Evolutionary conservation across 2,113 vertebrate genomes (phyloP).

Genomic region (Grallaria varia): DNA sequence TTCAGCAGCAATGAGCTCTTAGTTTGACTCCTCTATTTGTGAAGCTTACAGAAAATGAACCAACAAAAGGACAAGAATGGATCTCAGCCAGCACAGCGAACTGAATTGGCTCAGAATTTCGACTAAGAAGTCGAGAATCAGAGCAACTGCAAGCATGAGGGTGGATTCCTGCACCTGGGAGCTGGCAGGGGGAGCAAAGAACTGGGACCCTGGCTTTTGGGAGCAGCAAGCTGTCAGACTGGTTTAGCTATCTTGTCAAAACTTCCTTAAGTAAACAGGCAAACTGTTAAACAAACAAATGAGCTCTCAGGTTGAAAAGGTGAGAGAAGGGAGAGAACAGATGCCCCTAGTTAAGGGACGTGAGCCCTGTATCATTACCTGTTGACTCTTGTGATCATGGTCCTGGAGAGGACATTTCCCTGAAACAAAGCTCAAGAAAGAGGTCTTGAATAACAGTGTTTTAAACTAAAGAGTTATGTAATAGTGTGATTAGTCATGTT

Average conservation of each 20-base stretch:
- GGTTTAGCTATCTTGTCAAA: not conserved
- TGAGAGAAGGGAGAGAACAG: not conserved
- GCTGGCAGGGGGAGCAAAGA: not conserved
- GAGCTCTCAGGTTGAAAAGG: not conserved
- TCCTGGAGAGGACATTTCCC: not conserved
- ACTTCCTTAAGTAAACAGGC: conserved; percentile 1
- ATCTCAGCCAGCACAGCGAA: not conserved
- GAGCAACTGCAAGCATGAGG: not conserved
- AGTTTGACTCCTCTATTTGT: not conserved
- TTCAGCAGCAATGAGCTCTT: not conserved
- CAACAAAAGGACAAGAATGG: not conserved
- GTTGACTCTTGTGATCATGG: not conserved
- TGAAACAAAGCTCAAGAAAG: not conserved
- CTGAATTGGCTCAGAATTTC: not conserved
- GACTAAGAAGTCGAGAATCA: not conserved
- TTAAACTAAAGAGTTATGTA: not conserved
- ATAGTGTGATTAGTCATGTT: not conserved
- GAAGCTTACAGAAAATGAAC: not conserved
- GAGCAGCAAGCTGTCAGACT: not conserved
- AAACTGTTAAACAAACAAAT: not conserved
- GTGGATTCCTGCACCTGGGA: not conserved
- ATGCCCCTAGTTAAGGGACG: not conserved
- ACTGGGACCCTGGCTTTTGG: not conserved
- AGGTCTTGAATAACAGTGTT: not conserved
- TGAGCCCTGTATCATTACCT: not conserved